Conservation (phyloP, 2,888 invertebrate species). For the Cyclophora albipunctata region DNA sequence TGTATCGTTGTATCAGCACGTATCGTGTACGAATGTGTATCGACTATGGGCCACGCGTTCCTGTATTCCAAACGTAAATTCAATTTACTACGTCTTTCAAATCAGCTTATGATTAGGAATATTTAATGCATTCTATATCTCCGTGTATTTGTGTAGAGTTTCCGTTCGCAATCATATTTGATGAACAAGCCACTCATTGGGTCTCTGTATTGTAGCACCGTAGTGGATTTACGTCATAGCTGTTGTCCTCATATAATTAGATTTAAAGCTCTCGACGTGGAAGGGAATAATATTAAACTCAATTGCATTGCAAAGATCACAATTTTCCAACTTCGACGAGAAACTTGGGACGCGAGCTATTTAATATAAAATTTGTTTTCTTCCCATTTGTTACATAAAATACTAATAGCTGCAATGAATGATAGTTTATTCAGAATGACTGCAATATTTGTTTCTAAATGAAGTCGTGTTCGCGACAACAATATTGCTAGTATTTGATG, state of each 20-base stretch:
- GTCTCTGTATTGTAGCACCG: neutral
- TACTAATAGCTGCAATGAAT: conserved; percentile 5
- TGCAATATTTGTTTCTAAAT: neutral
- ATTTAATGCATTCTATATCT: conserved; percentile 14
- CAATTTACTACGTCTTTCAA: conserved; percentile 21
- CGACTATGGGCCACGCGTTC: conserved; percentile 17
- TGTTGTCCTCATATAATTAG: conserved; percentile 66
- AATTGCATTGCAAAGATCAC: conserved; percentile 68
- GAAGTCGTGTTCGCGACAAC: conserved; percentile 1
- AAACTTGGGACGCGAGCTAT: conserved; percentile 30
- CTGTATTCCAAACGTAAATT: conserved; percentile 16
- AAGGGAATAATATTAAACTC: conserved; percentile 67
- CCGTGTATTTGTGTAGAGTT: neutral
- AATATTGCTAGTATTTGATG: conserved; percentile 1
- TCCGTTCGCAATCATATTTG: neutral
- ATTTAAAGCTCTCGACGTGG: conserved; percentile 66
- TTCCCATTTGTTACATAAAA: conserved; percentile 10
- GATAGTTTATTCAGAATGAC: no score
- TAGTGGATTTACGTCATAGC: conserved; percentile 39
- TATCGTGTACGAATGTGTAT: conserved; percentile 25
- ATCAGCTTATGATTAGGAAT: conserved; percentile 22
- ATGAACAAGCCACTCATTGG: conserved; percentile 1
- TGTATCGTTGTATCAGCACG: conserved; percentile 39
- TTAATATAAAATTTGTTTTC: conserved; percentile 19
- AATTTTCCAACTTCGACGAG: conserved; percentile 45